Evolutionary conservation across 2,888 invertebrate species (phyloP).

Genomic region (Germaria angustata): DNA sequence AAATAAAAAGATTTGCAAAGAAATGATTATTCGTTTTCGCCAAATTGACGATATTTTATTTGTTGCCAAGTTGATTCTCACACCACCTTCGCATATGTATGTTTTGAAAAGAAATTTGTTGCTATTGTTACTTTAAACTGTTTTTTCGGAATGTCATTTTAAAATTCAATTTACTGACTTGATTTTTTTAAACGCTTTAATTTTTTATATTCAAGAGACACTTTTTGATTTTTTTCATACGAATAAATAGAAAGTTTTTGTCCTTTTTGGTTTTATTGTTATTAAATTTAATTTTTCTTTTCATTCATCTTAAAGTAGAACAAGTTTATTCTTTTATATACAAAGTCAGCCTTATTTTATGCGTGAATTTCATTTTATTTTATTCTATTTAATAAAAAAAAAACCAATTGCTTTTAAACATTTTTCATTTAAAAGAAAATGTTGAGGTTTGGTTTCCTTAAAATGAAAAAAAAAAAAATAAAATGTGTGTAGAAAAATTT

Average conservation of each 20-base stretch:
- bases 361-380: not conserved
- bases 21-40: too few relatives aligned
- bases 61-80: not conserved
- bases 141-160: conserved; percentile 6
- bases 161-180: conserved; percentile 34
- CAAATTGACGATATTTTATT: too few relatives aligned
- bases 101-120: not conserved
- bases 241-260: conserved; percentile 48
- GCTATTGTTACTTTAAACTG: not conserved
- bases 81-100: not conserved
- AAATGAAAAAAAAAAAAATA: too few relatives aligned
- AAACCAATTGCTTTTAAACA: not conserved
- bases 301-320: conserved; percentile 48
- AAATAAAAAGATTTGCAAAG: too few relatives aligned
- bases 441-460: too few relatives aligned
- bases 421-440: too few relatives aligned
- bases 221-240: conserved; percentile 44
- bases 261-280: not conserved
- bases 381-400: too few relatives aligned
- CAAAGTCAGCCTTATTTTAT: conserved; percentile 77
- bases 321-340: conserved; percentile 70
- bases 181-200: not conserved
- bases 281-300: conserved; percentile 6
- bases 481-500: too few relatives aligned
- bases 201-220: conserved; percentile 14